Conservation (phyloP, 2,113 vertebrate species). For the Xerus inauris region DNA sequence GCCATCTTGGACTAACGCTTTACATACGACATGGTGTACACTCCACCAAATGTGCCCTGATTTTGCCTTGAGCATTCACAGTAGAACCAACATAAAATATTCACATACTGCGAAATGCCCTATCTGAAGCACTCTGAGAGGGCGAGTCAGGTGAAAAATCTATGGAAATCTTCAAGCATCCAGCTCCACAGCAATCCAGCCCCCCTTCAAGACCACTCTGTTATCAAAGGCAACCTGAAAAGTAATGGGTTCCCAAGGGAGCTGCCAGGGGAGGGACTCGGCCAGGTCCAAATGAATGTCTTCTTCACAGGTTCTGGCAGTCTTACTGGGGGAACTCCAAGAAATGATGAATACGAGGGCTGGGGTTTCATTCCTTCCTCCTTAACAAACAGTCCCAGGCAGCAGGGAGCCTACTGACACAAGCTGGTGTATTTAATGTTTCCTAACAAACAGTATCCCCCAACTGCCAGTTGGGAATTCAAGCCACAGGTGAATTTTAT, state of each 20-base stretch:
- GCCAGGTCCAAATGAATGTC: neutral
- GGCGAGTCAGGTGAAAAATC: no score
- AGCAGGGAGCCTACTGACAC: conserved; percentile 16
- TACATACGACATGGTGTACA: no score
- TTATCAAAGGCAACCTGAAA: neutral
- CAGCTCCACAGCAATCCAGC: neutral
- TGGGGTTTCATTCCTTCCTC: neutral
- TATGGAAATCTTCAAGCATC: neutral
- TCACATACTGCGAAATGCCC: accelerated
- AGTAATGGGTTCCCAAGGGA: neutral
- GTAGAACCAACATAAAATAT: neutral
- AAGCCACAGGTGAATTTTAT: neutral
- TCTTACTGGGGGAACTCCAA: neutral
- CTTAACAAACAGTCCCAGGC: conserved; percentile 60
- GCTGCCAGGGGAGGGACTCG: neutral
- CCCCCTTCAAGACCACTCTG: neutral
- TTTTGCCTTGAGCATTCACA: neutral
- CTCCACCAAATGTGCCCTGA: neutral
- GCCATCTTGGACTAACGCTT: accelerated
- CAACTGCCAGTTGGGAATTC: neutral
- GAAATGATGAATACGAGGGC: neutral
- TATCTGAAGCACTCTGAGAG: neutral
- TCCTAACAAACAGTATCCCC: neutral
- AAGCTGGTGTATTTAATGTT: neutral
- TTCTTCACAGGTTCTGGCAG: neutral